A percentile compares a stretch with the other conserved stretches of the same genome.
These are phyloP conservation scores for Eristalinus sepulchralis DNA, from an alignment of 2,888 invertebrate species.

Conservation along the genomic window DNA sequence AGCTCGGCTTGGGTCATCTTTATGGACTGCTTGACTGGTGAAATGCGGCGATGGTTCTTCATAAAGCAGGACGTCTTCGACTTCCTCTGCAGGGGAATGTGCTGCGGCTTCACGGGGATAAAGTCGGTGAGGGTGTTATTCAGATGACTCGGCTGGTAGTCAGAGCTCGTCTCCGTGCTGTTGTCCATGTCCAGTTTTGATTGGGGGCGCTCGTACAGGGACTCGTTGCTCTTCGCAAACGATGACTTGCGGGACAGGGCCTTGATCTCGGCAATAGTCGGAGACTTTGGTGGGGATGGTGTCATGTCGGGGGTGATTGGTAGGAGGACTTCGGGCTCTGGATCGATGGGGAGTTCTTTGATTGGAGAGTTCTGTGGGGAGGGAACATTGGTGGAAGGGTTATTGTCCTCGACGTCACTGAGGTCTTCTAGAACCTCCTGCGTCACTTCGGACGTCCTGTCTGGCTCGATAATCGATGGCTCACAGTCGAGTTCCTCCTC, in stretches of 20 bases:
- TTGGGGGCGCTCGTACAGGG: constrained; percentile 75
- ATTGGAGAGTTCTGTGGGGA: constrained; percentile 18
- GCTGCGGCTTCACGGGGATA: constrained; percentile 72
- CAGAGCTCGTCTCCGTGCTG: constrained; percentile 77
- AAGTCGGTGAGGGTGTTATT: constrained; percentile 69
- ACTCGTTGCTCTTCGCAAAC: constrained; percentile 76
- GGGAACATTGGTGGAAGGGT: constrained; percentile 43
- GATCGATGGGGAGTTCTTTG: constrained; percentile 16
- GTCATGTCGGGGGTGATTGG: background rate
- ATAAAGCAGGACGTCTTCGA: constrained; percentile 78
- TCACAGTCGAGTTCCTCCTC: constrained; percentile 79
- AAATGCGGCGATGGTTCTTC: constrained; percentile 76
- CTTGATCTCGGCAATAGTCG: constrained; percentile 74
- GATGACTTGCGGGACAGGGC: constrained; percentile 73
- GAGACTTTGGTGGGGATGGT: constrained; percentile 66
- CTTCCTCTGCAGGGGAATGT: constrained; percentile 77
- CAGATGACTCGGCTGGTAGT: constrained; percentile 74
- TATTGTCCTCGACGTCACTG: constrained; percentile 34
- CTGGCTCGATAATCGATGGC: constrained; percentile 65
- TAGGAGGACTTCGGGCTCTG: background rate
- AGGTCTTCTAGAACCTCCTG: constrained; percentile 52
- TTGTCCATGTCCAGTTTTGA: constrained; percentile 75
- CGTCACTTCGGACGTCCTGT: constrained; percentile 40
- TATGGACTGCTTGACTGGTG: constrained; percentile 78
- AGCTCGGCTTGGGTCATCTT: constrained; percentile 77